Base-by-base conservation (phyloP, 2,797 vertebrate species). In the Eremophila alpestris region DNA sequence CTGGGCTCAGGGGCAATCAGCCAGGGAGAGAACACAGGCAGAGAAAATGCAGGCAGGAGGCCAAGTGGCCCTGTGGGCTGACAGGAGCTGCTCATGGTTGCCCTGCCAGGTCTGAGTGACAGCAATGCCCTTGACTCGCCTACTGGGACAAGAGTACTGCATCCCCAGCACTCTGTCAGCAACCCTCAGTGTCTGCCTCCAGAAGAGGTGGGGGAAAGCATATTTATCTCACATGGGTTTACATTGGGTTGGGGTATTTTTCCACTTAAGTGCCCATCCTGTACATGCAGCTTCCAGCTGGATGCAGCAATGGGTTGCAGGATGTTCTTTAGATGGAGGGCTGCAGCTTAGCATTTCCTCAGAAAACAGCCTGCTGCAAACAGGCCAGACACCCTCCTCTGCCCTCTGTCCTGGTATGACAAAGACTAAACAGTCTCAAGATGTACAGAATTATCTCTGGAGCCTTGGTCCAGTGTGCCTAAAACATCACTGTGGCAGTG, bases 61-160 rank as follows among this genome's bases (percentile, higher is more conserved):
- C 23, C 73, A 70, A 49, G 55, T 3, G 1, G 48, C 38, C 60
- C 51, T 13, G 4, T 2, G 2, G 68, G 49, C 40, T 96, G 34
- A 13, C 4, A 5, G 65, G 30, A 51, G 55, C 38, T 52, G 36
- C 43, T 90, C 17, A 0, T 1, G 19, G 30, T 45, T 10, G 4
- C 26, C 38, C 78, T 87, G 46, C 23, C 51, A 58, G 55, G 29
- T 38, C 29, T 7, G 7, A 73, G 45, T 6, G 8, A 36, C 17
- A 78, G 40, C 49, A 81, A 46, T 71, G 74, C 23, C 69, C 48
- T 79, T 30, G 40, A 18, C 24, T 88, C 54, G 22, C 55, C 62
- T 30, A 3, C 20, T 1, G 3, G 23, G 27, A 46, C 0, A 0
- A 59, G 34, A 18, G 9, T 9, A 60, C 5, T 1, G 0, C 8